These are phyloP conservation scores for Coccyzus lansbergi DNA, from an alignment of 2,797 vertebrate species.

Conservation along the genomic window DNA sequence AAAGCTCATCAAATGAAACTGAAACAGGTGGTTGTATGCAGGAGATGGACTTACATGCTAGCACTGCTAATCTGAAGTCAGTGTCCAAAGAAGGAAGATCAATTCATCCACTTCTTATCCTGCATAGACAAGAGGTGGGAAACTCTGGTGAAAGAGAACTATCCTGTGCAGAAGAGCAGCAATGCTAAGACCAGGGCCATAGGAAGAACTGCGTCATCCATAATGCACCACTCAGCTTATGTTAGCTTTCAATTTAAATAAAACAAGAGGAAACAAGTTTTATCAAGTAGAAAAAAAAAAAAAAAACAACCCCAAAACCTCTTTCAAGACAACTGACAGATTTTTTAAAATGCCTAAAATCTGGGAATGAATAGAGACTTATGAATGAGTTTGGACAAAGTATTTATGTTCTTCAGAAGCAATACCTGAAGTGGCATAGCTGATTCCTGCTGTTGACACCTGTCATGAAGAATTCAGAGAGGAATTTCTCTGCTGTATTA, in stretches of 20 bases:
- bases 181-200: background rate
- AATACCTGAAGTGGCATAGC: background rate
- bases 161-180: background rate
- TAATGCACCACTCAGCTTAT: background rate
- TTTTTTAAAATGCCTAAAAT: background rate
- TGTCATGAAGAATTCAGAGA: constrained; percentile 8
- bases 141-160: background rate
- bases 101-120: background rate
- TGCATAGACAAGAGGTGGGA: background rate
- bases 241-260: background rate
- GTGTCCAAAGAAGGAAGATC: background rate
- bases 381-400: background rate
- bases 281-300: background rate
- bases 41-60: background rate
- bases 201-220: background rate
- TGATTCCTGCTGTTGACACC: background rate
- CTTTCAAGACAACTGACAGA: background rate
- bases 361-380: background rate
- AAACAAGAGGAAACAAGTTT: background rate
- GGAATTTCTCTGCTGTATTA: background rate
- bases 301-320: too few species aligned
- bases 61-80: background rate
- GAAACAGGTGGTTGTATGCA: background rate
- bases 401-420: background rate
- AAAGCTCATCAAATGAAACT: background rate